Base-by-base conservation (phyloP, 2,797 vertebrate species). In the Scolopax rusticola region DNA sequence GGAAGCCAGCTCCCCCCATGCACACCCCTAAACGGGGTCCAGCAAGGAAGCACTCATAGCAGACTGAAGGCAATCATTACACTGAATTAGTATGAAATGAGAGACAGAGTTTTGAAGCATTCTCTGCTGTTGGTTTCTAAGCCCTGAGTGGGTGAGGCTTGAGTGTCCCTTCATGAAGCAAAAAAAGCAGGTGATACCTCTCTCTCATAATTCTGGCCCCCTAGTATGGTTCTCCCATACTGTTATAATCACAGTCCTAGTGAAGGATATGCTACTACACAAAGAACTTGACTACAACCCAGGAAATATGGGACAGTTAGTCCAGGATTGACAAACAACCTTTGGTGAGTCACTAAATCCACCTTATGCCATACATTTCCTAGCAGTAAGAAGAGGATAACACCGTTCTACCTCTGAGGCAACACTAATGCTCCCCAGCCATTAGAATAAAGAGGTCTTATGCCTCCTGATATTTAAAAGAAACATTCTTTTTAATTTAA, bases 31-130 rank as follows among this genome's bases (percentile, higher is more conserved):
- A 75, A 83, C 23, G 59, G 41, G 43, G 78, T 61, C 76, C 79
- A 83, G 83, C 43, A 88, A 88, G 59, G 92, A 93, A 80, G 83
- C 45, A 67, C 89, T 89, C 14, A 6, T 19, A 60, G 75, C 32
- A 86, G 71, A 38, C 75, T 87, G 43, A 80, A 93, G 76, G 83
- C 59, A 9, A 86, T 80, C 81, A 85, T 87, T 95, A 84, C 30
- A 76, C 28, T 76, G 50, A 95, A 94, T 95, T 71, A 91, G 80
- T 53, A 93, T 30, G 17, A 91, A 92, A 89, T 3, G 0, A 89
- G 76, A 76, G 36, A 50, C 1, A 45, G 33, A 8, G 8, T 54
- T 91, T 60, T 74, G 70, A 92, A 95, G 74, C 25, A 60, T 38
- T 28, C 27, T 80, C 36, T 87, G 32, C 47, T 75, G 21, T 51